These are phyloP conservation scores for Dryas iulia DNA, from an alignment of 1,140 invertebrate species.

Conservation along the genomic window DNA sequence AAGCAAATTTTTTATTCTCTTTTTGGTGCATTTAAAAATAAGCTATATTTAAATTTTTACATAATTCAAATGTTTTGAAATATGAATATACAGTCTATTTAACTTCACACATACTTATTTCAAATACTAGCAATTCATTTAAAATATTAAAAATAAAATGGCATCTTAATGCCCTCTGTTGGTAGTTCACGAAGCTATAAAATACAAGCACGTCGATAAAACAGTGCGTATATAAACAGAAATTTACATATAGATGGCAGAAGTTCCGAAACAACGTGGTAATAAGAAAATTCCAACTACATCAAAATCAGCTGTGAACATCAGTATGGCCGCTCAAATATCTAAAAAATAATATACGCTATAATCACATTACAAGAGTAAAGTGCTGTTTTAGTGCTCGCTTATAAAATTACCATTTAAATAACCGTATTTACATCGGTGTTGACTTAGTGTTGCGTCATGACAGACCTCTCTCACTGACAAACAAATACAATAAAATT, in stretches of 20 bases:
- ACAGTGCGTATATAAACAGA: slow-evolving; percentile 25
- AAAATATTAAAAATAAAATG: neutral
- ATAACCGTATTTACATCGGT: slow-evolving; percentile 54
- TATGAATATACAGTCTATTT: no score
- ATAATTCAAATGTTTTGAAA: no score
- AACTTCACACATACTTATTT: no score
- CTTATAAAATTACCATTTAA: neutral
- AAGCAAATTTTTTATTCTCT: no score
- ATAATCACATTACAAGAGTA: slow-evolving; percentile 59
- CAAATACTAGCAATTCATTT: no score
- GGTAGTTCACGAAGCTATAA: neutral
- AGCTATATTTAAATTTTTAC: no score
- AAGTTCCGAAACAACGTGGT: slow-evolving; percentile 68
- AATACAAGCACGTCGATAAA: slow-evolving; percentile 14
- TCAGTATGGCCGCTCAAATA: slow-evolving; percentile 74
- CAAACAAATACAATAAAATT: slow-evolving; percentile 77
- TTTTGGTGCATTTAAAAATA: no score
- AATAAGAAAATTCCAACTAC: slow-evolving; percentile 58
- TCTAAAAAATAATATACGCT: slow-evolving; percentile 64
- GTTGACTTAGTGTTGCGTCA: slow-evolving; percentile 78
- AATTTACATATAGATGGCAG: slow-evolving; percentile 47
- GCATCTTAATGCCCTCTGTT: neutral
- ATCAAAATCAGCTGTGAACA: slow-evolving; percentile 80
- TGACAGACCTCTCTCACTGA: slow-evolving; percentile 75
- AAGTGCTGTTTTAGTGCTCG: slow-evolving; percentile 58